phyloP scores from a whole-genome alignment of 2,888 invertebrate species.

The Cheilosia grossa region DNA sequence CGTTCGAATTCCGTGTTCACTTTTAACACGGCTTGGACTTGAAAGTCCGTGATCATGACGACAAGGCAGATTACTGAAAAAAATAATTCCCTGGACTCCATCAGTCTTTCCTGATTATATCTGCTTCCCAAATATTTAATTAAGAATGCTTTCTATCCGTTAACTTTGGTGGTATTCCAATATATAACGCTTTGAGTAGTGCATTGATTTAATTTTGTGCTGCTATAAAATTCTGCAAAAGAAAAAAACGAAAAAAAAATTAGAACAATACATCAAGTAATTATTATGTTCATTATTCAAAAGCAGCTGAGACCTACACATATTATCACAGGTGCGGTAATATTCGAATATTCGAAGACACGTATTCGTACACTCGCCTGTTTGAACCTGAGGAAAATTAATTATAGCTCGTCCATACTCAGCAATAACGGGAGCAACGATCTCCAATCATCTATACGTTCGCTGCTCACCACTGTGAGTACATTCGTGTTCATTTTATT shows the following conservation, averaged over 20 bases:
- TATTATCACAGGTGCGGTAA: no score
- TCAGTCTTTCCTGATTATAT: constrained; percentile 59
- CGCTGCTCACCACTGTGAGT: no score
- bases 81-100: constrained; percentile 79
- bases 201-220: constrained; percentile 40
- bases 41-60: constrained; percentile 76
- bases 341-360: no score
- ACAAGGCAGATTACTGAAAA: constrained; percentile 77
- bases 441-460: no score
- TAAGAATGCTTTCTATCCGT: constrained; percentile 14
- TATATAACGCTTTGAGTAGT: constrained; percentile 42
- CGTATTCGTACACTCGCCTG: no score
- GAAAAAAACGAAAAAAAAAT: not conserved
- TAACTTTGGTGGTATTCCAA: constrained; percentile 60
- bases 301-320: no score
- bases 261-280: not conserved
- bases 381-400: no score
- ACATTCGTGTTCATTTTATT: no score
- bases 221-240: constrained; percentile 28
- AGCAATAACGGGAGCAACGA: no score
- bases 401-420: no score
- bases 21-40: constrained; percentile 78
- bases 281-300: no score
- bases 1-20: constrained; percentile 81
- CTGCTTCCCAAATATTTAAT: not conserved